These are phyloP conservation scores for Cephus pygmeus DNA, from an alignment of 2,888 invertebrate species.

Conservation along the genomic window DNA sequence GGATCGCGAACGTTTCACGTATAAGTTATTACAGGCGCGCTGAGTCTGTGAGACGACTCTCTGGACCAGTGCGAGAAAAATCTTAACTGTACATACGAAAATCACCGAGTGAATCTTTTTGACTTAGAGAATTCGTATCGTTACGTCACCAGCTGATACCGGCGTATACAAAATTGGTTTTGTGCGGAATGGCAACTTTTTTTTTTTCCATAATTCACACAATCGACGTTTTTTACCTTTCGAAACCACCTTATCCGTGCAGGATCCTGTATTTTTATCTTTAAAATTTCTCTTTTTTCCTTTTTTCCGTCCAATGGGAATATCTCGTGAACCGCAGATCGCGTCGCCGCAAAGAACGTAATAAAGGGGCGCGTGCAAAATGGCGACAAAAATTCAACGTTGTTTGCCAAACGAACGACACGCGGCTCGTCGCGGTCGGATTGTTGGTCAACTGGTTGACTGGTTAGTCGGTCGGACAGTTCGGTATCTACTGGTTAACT, in stretches of 20 bases:
- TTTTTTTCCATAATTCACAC: background rate
- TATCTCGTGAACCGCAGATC: background rate
- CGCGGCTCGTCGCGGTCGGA: background rate
- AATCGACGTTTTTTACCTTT: background rate
- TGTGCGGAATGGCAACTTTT: background rate
- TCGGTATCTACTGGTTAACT: background rate
- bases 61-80: constrained; percentile 24
- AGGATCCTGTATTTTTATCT: constrained; percentile 13
- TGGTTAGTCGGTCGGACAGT: background rate
- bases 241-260: background rate
- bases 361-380: background rate
- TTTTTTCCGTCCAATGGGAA: constrained; percentile 25
- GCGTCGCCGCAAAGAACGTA: background rate
- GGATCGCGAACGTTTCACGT: background rate
- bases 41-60: background rate
- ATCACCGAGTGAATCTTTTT: constrained; percentile 25
- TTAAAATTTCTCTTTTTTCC: constrained; percentile 19
- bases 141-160: background rate
- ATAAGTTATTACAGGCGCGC: constrained; percentile 20
- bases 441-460: background rate
- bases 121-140: background rate
- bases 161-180: background rate
- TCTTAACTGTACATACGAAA: constrained; percentile 47
- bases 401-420: background rate
- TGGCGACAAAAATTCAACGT: background rate